Conservation (phyloP, 2,113 vertebrate genomes). For the Trachemys scripta region DNA sequence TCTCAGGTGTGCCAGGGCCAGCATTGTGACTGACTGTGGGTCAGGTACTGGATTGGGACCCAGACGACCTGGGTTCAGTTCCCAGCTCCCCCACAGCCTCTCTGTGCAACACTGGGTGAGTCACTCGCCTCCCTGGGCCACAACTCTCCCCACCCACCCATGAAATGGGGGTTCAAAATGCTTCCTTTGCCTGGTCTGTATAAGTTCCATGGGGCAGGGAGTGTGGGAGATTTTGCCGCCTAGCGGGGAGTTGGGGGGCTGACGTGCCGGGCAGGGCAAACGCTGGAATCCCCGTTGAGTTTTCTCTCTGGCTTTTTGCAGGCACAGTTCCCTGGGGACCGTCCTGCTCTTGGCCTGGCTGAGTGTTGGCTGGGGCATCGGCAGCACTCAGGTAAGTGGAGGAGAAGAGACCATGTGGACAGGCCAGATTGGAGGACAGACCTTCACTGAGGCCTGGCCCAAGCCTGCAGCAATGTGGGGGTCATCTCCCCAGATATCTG, state of each 20-base stretch:
- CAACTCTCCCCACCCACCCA: not conserved
- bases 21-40: not conserved
- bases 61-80: not conserved
- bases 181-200: too few relatives aligned
- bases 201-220: too few relatives aligned
- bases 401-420: too few relatives aligned
- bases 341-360: conserved; percentile 64
- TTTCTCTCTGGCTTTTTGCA: not conserved
- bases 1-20: not conserved
- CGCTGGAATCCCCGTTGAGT: not conserved
- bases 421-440: not conserved
- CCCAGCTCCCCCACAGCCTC: not conserved
- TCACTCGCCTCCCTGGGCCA: not conserved
- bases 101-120: not conserved
- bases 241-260: rapidly evolving
- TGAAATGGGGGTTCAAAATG: too few relatives aligned
- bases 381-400: conserved; percentile 66
- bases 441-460: too few relatives aligned
- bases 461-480: too few relatives aligned
- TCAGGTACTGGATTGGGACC: not conserved
- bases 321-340: not conserved
- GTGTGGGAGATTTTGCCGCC: not conserved
- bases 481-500: not conserved
- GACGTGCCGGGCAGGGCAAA: not conserved
- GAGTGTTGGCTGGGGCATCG: conserved; percentile 31